Evolutionary conservation across 1,140 invertebrate genomes (phyloP), one percentile per base, ranked within the genome.

Genomic region (Diorhabda elongata): DNA sequence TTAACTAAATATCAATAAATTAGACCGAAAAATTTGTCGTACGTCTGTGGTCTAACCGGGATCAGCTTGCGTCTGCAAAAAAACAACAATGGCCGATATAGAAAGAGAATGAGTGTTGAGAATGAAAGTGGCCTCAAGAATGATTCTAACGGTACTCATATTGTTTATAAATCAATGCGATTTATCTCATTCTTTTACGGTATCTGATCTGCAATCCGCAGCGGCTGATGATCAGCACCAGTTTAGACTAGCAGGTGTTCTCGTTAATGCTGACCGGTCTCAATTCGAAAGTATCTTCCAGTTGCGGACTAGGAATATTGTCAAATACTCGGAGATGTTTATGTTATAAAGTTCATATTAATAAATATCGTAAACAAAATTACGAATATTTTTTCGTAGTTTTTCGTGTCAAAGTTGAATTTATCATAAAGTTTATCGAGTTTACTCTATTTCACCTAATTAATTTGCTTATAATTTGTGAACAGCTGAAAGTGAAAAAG

Each of bases 121-220:
- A 66, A 57, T 58, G 64, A 58, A 58, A 66, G 64, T 44, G 56
- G 64, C 56, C 52, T n/a, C 26, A 52, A 57, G 11, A 57, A 42
- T 66, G 56, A 42, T 43, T n/a, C n/a, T 66, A 66, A 66, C 64
- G 64, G 64, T 41, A 66, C 42, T 66, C 58, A 56, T 66, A 66
- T 66, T 66, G 64, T 66, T 66, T 66, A 66, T 64, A 44, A 65
- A 42, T 65, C 52, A 42, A 44, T 8, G 26, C 7, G 43, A 66
- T 66, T 44, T 66, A 66, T 66, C 57, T 66, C 56, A 42, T 66
- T 66, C 56, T 66, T 59, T 57, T 65, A 65, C 63, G 45, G 63
- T 62, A 62, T 62, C 61, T 62, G n/a, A 44, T 62, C n/a, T 3
- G 42, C 42, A 11, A 43, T 11, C 44, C 61, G 43, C 61, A 44